Evolutionary conservation across 2,797 vertebrate species (phyloP).

Genomic region (Mus spretus): DNA sequence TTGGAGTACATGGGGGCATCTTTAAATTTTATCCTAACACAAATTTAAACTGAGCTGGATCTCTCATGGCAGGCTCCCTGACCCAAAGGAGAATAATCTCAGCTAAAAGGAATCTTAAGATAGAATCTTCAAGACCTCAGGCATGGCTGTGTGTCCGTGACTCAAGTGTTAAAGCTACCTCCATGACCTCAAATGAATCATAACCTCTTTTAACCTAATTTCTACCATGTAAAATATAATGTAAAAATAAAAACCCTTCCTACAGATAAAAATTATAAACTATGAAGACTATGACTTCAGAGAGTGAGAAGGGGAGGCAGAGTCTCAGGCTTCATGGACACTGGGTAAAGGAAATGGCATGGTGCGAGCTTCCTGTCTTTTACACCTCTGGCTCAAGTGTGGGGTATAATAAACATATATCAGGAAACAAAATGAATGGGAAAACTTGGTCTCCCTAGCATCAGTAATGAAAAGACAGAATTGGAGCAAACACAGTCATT

Average conservation of each 20-base stretch:
- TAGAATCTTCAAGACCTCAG: not conserved
- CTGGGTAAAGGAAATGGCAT: not conserved
- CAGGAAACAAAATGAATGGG: not conserved
- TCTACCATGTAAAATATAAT: not conserved
- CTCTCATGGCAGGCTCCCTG: not conserved
- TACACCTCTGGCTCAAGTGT: not conserved
- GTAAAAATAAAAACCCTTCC: not conserved
- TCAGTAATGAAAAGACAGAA: not conserved
- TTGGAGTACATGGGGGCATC: not conserved
- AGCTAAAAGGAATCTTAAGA: not conserved
- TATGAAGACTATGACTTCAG: not conserved
- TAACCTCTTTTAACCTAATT: constrained; percentile 15
- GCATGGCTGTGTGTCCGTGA: not conserved
- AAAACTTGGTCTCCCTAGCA: not conserved
- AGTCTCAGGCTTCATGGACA: not conserved
- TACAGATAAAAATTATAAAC: not conserved
- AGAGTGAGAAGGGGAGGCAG: not conserved
- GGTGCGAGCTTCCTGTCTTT: not conserved
- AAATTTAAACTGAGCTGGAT: not conserved
- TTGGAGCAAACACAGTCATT: not conserved
- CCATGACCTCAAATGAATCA: not conserved
- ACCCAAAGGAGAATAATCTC: not conserved
- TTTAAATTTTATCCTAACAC: constrained; percentile 20
- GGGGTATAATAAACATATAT: not conserved
- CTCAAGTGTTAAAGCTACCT: constrained; percentile 6